Evolutionary conservation across 2,888 invertebrate genomes (phyloP).

Genomic region (Frankliniella intonsa): DNA sequence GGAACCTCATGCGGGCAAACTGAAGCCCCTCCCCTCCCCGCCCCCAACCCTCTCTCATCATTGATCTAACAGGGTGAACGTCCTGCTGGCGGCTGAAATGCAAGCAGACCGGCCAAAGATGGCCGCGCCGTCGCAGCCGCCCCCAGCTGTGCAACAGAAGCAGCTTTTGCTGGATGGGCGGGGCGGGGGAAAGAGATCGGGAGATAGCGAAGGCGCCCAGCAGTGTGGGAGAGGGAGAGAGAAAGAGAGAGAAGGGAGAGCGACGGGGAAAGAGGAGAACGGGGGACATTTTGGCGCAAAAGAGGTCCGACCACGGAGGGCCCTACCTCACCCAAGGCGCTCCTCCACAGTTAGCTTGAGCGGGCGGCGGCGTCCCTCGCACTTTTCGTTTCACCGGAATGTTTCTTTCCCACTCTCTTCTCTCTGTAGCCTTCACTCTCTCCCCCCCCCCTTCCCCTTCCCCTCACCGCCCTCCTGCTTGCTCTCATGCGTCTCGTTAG

Average conservation of each 20-base stretch:
- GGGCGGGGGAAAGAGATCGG: no score
- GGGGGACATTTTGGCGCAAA: neutral
- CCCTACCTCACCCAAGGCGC: no score
- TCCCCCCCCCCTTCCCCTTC: neutral
- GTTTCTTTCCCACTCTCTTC: neutral
- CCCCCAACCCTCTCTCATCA: neutral
- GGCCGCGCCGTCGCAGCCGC: neutral
- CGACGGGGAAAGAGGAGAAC: neutral
- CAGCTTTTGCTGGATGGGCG: neutral
- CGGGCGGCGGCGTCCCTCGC: neutral
- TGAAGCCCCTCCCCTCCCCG: no score
- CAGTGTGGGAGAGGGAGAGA: neutral
- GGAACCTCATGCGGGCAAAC: no score
- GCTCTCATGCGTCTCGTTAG: constrained; percentile 10
- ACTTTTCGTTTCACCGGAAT: neutral
- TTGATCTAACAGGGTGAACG: no score
- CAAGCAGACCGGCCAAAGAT: no score
- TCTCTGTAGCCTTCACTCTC: neutral
- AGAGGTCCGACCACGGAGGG: no score
- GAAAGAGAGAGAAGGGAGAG: neutral
- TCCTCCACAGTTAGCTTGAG: neutral
- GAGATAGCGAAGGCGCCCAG: neutral
- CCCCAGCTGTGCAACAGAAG: neutral
- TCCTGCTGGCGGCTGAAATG: no score
- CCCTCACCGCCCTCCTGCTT: neutral